Evolutionary conservation across 2,888 invertebrate species (phyloP).

Genomic region (Selenia dentaria): DNA sequence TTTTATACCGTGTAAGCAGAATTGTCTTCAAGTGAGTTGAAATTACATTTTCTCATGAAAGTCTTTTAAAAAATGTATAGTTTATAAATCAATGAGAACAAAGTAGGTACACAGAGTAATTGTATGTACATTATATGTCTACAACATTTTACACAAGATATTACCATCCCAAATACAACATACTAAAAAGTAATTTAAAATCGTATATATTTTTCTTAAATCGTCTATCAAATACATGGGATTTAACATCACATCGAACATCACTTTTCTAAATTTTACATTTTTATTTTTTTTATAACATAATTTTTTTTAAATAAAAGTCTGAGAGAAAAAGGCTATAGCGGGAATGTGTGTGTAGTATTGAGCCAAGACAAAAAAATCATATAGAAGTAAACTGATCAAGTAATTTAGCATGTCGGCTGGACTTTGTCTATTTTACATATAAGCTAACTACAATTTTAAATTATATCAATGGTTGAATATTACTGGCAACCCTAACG

Average conservation of each 20-base stretch:
- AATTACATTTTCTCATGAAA: too few species aligned
- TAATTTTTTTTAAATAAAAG: slow-evolving; percentile 8
- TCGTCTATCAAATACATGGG: slow-evolving; percentile 5
- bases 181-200: slow-evolving; percentile 14
- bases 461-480: background rate
- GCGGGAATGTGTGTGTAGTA: slow-evolving; percentile 31
- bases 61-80: too few species aligned
- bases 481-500: slow-evolving; percentile 11
- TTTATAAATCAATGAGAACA: too few species aligned
- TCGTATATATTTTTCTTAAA: slow-evolving; percentile 14
- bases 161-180: slow-evolving; percentile 3
- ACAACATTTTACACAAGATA: slow-evolving; percentile 8
- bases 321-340: slow-evolving; percentile 16
- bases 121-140: slow-evolving; percentile 2
- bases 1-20: too few species aligned
- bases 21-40: too few species aligned
- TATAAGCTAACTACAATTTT: background rate
- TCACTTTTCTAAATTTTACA: slow-evolving; percentile 20
- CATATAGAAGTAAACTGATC: background rate
- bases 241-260: slow-evolving; percentile 24
- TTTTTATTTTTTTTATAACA: slow-evolving; percentile 23
- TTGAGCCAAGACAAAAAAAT: slow-evolving; percentile 27
- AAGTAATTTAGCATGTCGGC: too few species aligned
- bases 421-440: too few species aligned
- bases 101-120: too few species aligned